Evolutionary conservation across 2,888 invertebrate species (phyloP), one percentile per base, ranked within the genome.

Genomic region (Lepidocyrtinus sp.): DNA sequence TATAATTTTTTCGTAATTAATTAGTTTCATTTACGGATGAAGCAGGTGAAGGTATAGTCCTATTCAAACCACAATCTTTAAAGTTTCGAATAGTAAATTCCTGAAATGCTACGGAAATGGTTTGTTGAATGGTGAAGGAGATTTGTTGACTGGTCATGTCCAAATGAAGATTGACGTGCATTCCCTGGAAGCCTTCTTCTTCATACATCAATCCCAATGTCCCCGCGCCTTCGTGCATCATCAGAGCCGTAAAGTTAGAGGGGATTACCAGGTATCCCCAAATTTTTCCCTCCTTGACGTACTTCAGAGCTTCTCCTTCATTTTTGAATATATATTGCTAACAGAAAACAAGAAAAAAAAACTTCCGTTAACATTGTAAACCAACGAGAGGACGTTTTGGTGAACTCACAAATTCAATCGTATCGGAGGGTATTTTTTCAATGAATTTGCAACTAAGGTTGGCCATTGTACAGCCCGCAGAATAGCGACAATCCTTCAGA

Each of bases 81-180:
- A 97, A 89, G 69, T 96, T 89, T 76, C 92, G 91, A 90, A 90
- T 89, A 7, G 96, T 94, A 88, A 97, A 97, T 88, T 93, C 93
- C 88, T 96, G 91, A 89, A 96, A 97, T 0, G 96, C 93, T 88
- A 94, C 91, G 88, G 96, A 94, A 81, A 97, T 91, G 88, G 95
- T 95, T 81, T 96, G 90, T 89, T 96, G 95, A 65, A 97, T 90
- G 91, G 96, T 95, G 87, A 96, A 92, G 0, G 96, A 95, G 87
- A 98, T 96, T 90, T 97, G 97, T 88, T 98, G 96, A 96, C 95
- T 97, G 86, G 96, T 95, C 94, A 96, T 95, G 89, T 97, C 97
- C 78, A 96, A 91, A 94, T 95, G 95, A 71, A 96, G 95, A 87
- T 95, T 91, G 80, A 96, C 93, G 88, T 96, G 96, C 64, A 96